phyloP scores from a whole-genome alignment of 2,113 vertebrate species.

The Ailuropoda melanoleuca region DNA sequence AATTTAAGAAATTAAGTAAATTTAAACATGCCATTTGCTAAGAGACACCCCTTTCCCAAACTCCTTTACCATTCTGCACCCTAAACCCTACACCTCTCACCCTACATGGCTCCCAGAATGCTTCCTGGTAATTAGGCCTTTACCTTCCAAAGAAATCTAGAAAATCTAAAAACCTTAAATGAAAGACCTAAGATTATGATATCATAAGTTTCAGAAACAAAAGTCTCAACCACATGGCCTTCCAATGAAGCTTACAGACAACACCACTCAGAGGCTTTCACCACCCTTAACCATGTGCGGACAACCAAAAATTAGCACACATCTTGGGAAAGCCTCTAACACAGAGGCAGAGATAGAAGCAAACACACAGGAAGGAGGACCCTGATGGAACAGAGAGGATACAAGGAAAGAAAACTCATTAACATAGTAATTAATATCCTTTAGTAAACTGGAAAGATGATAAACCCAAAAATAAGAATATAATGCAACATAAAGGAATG shows the following conservation, averaged over 20 bases:
- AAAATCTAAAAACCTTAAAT: background rate
- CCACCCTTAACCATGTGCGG: background rate
- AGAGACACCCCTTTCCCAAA: background rate
- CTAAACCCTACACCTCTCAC: background rate
- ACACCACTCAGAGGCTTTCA: background rate
- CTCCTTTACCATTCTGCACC: accelerated
- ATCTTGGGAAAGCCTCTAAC: background rate
- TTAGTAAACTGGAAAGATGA: background rate
- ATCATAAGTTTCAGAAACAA: background rate
- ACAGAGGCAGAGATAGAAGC: background rate
- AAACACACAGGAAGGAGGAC: background rate
- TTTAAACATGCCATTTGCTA: background rate
- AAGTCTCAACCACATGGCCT: background rate
- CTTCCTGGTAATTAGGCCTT: background rate
- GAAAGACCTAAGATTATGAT: background rate
- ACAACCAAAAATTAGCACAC: background rate
- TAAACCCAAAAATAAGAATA: background rate
- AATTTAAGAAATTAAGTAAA: background rate
- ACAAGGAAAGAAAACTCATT: background rate
- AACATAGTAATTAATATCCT: background rate
- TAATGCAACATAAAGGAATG: background rate
- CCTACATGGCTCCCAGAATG: background rate
- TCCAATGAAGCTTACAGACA: background rate
- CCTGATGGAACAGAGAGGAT: background rate
- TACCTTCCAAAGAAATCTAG: background rate